These are phyloP conservation scores for Helicorthomorpha holstii DNA, from an alignment of 1,140 invertebrate species.

Conservation along the genomic window DNA sequence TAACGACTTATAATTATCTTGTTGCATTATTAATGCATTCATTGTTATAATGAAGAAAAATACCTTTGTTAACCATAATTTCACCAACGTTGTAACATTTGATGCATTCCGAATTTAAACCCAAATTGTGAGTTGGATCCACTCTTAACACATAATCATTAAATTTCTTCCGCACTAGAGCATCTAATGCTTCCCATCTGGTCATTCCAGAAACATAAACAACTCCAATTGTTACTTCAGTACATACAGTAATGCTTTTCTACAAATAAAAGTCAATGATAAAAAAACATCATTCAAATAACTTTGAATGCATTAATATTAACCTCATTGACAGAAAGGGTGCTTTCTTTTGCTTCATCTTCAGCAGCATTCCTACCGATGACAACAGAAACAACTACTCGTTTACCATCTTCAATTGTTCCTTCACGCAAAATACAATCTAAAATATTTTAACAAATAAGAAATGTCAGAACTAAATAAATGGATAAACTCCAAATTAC, in stretches of 20 bases:
- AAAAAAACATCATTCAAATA: background rate
- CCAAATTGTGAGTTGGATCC: conserved; percentile 79
- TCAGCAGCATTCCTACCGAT: background rate
- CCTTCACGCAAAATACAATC: conserved; percentile 2
- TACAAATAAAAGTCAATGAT: background rate
- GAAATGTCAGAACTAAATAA: conserved; percentile 6
- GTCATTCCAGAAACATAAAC: conserved; percentile 81
- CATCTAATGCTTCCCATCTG: conserved; percentile 86
- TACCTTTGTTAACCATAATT: conserved; percentile 33
- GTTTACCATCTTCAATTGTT: conserved; percentile 52
- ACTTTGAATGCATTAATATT: background rate
- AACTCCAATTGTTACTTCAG: conserved; percentile 54
- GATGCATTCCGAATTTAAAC: conserved; percentile 72
- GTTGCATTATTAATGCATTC: no score
- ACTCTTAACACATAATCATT: conserved; percentile 87
- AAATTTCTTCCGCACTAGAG: conserved; percentile 72
- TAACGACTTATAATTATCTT: no score
- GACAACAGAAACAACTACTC: conserved; percentile 55
- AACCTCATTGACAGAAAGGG: background rate
- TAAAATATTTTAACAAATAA: conserved; percentile 3
- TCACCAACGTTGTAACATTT: conserved; percentile 85
- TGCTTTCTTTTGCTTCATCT: no score
- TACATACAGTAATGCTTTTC: background rate
- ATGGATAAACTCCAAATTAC: background rate
- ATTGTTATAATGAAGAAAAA: background rate